A percentile compares a stretch with the other conserved stretches of the same genome.
These are phyloP conservation scores for Hoplostethus atlanticus DNA, from an alignment of 2,797 vertebrate species.

Conservation along the genomic window DNA sequence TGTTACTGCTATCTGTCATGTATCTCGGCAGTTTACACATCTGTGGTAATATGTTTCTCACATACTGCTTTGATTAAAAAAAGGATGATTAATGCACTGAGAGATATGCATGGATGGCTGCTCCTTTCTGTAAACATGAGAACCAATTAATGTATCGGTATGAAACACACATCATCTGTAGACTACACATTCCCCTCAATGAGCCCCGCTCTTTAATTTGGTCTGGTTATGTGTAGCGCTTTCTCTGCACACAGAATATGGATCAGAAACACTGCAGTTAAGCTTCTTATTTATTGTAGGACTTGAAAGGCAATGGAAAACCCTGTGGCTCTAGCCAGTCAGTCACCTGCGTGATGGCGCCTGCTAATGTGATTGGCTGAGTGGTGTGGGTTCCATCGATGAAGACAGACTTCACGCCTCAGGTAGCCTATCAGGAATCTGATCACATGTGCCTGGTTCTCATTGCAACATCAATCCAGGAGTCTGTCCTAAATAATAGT, in stretches of 20 bases:
- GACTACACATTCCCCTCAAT: neutral
- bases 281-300: constrained; percentile 47
- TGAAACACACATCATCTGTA: constrained; percentile 6
- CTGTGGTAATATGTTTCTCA: neutral
- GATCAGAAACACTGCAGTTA: constrained; percentile 41
- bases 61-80: constrained; percentile 39
- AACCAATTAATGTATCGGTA: constrained; percentile 47
- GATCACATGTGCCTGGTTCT: constrained; percentile 58
- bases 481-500: constrained; percentile 66
- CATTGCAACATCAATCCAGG: constrained; percentile 67
- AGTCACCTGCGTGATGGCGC: constrained; percentile 42
- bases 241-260: constrained; percentile 36
- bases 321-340: constrained; percentile 46
- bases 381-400: constrained; percentile 54
- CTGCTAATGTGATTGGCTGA: constrained; percentile 66
- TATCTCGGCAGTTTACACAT: constrained; percentile 14
- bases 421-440: constrained; percentile 70
- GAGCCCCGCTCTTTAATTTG: constrained; percentile 3
- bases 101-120: constrained; percentile 7
- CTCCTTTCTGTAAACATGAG: constrained; percentile 20
- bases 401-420: constrained; percentile 66
- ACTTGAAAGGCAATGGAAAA: constrained; percentile 52
- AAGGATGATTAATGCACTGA: constrained; percentile 13
- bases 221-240: constrained; percentile 22
- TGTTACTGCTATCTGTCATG: neutral